A percentile compares a stretch with the other conserved stretches of the same genome.
These are phyloP conservation scores for Sinocyclocheilus rhinocerous DNA, from an alignment of 2,113 vertebrate genomes.

Conservation along the genomic window DNA sequence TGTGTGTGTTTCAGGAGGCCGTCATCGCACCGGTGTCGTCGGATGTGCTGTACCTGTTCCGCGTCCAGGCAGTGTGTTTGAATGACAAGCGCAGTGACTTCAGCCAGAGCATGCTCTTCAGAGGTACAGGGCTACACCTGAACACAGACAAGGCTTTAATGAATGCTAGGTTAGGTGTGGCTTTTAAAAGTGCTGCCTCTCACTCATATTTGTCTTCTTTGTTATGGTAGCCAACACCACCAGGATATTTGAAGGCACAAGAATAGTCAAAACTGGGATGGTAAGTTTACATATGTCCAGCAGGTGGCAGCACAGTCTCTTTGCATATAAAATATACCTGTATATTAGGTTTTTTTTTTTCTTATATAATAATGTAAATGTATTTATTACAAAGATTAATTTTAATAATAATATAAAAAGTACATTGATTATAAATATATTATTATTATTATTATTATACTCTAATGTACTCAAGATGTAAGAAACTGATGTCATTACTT, in stretches of 20 bases:
- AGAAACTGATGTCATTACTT: too few species aligned
- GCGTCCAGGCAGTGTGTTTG: conserved; percentile 92
- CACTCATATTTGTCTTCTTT: conserved; percentile 51
- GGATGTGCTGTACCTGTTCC: conserved; percentile 94
- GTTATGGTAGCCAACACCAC: conserved; percentile 89
- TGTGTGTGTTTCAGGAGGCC: conserved; percentile 81
- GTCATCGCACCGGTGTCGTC: conserved; percentile 91
- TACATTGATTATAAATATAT: too few species aligned
- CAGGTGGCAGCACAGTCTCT: conserved; percentile 61
- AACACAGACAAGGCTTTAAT: neutral
- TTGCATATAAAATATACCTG: conserved; percentile 39
- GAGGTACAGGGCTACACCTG: conserved; percentile 76
- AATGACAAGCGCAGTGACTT: conserved; percentile 98
- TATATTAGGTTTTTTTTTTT: neutral
- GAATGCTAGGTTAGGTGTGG: neutral
- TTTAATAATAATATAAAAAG: neutral
- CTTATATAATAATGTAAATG: neutral
- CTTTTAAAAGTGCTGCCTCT: neutral
- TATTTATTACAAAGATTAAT: neutral
- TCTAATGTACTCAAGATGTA: too few species aligned
- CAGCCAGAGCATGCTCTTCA: conserved; percentile 97
- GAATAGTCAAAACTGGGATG: conserved; percentile 98
- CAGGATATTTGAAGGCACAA: conserved; percentile 94
- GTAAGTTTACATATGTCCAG: conserved; percentile 78
- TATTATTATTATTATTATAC: too few species aligned